A percentile compares a stretch with the other conserved stretches of the same genome.
Evolutionary conservation across 2,113 vertebrate genomes (phyloP).

Genomic region (Gambusia affinis): DNA sequence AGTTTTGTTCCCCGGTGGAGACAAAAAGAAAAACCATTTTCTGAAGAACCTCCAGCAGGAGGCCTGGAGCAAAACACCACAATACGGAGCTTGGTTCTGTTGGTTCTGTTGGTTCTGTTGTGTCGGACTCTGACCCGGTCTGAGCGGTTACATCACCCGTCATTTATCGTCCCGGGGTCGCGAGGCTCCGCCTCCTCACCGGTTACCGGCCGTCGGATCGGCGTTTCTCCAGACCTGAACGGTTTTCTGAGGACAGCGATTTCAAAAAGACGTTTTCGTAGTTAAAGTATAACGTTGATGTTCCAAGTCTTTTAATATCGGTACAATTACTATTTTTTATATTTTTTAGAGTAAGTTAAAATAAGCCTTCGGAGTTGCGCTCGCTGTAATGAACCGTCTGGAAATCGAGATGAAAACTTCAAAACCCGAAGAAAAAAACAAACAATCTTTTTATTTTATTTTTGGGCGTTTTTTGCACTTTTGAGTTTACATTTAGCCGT

Average conservation of each 20-base stretch:
- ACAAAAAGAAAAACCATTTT: constrained; percentile 9
- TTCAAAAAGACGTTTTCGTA: constrained; percentile 59
- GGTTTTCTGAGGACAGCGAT: constrained; percentile 38
- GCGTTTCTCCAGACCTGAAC: constrained; percentile 28
- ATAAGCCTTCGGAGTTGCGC: constrained; percentile 27
- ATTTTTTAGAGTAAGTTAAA: constrained; percentile 76
- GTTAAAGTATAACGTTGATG: constrained; percentile 74
- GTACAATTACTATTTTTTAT: constrained; percentile 77
- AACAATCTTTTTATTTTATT: constrained; percentile 31
- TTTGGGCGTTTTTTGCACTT: constrained; percentile 58
- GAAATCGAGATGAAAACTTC: constrained; percentile 21
- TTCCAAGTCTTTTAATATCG: constrained; percentile 77
- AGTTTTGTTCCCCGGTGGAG: constrained; percentile 32
- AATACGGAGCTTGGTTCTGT: constrained; percentile 1
- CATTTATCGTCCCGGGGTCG: constrained; percentile 57
- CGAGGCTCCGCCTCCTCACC: constrained; percentile 27
- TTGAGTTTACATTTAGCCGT: constrained; percentile 65
- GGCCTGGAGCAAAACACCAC: constrained; percentile 40
- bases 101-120: background rate
- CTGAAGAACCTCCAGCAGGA: constrained; percentile 30
- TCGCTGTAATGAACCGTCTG: constrained; percentile 49
- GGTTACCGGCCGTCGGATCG: constrained; percentile 62
- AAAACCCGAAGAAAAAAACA: constrained; percentile 26
- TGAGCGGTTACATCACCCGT: constrained; percentile 72
- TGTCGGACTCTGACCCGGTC: constrained; percentile 41